Conservation (phyloP, 1,140 invertebrate genomes). For the Manduca sexta region DNA sequence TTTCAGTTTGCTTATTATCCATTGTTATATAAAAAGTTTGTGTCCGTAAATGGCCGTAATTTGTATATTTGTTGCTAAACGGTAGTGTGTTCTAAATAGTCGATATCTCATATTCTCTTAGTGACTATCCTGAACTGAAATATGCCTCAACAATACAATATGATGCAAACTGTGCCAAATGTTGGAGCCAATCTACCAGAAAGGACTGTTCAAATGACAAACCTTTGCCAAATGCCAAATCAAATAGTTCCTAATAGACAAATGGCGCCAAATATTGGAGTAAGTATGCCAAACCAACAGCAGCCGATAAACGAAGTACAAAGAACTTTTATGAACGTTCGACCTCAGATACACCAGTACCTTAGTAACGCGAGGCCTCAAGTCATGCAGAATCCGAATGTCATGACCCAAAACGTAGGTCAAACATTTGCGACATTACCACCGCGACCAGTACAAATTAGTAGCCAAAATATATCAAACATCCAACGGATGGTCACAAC, state of each 20-base stretch:
- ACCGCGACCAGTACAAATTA: constrained; percentile 1
- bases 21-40: too few species aligned
- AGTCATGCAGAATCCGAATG: not conserved
- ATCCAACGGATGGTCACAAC: not conserved
- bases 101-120: too few species aligned
- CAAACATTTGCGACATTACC: not conserved
- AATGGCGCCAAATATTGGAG: constrained; percentile 18
- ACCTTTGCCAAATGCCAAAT: constrained; percentile 3
- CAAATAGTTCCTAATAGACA: constrained; percentile 15
- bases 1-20: too few species aligned
- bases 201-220: constrained; percentile 7
- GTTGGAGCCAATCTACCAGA: constrained; percentile 18
- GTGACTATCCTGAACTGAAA: too few species aligned
- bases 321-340: constrained; percentile 8
- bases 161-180: constrained; percentile 17
- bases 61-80: too few species aligned
- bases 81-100: too few species aligned
- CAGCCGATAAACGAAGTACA: constrained; percentile 2
- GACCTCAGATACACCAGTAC: constrained; percentile 6
- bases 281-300: not conserved
- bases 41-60: too few species aligned
- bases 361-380: not conserved
- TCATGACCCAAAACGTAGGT: not conserved
- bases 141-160: constrained; percentile 3
- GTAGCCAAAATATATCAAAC: not conserved